A percentile compares a stretch with the other conserved stretches of the same genome.
Evolutionary conservation across 2,888 invertebrate species (phyloP).

Genomic region (Calameuta idolon): DNA sequence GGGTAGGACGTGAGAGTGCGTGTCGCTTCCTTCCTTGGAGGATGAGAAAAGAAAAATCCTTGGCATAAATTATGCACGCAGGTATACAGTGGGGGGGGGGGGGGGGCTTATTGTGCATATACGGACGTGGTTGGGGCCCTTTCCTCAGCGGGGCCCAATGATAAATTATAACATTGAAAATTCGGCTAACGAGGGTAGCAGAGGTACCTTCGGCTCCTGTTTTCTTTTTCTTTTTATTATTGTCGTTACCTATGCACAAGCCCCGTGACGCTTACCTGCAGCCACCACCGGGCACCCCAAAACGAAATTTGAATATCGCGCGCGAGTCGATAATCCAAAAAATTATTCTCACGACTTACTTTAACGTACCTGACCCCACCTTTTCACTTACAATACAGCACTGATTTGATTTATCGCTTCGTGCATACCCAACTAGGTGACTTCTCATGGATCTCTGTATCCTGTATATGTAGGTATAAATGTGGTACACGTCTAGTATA

Average conservation of each 20-base stretch:
- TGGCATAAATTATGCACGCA: constrained; percentile 55
- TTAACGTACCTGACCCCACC: background rate
- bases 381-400: constrained; percentile 52
- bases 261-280: background rate
- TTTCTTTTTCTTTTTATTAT: background rate
- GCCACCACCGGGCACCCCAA: background rate
- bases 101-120: constrained; percentile 43
- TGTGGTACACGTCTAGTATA: no score
- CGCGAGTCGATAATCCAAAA: constrained; percentile 25
- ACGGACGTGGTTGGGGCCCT: constrained; percentile 22
- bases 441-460: background rate
- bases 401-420: constrained; percentile 62
- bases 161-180: constrained; percentile 63
- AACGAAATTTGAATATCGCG: constrained; percentile 63
- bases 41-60: constrained; percentile 37
- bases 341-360: constrained; percentile 55
- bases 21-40: constrained; percentile 13
- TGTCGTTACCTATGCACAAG: background rate
- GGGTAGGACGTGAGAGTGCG: background rate
- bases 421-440: constrained; percentile 29
- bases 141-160: constrained; percentile 59
- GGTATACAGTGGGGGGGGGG: constrained; percentile 39
- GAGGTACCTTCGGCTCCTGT: background rate
- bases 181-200: constrained; percentile 58
- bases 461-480: background rate